phyloP scores from a whole-genome alignment of 2,113 vertebrate genomes.

The Mustelus asterias region DNA sequence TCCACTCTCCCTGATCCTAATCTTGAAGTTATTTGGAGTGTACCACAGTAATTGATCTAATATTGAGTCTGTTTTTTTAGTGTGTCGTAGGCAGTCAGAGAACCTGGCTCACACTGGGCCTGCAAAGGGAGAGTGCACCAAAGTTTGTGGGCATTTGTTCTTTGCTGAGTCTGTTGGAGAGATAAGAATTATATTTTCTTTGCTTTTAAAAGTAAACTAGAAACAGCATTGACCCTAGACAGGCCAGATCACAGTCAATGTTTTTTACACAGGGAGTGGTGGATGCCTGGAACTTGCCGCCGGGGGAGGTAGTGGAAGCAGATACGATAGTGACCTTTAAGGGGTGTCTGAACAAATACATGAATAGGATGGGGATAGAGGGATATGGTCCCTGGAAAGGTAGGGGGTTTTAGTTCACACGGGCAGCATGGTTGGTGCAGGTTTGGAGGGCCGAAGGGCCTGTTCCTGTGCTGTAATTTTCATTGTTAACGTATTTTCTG shows the following conservation, averaged over 20 bases:
- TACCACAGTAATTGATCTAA: not conserved
- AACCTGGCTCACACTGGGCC: not conserved
- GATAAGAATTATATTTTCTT: slow-evolving; percentile 4
- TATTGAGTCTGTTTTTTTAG: not conserved
- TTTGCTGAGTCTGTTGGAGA: not conserved
- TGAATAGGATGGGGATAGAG: no score
- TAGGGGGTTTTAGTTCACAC: no score
- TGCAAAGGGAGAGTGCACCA: not conserved
- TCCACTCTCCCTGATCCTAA: not conserved
- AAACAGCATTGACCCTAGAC: not conserved
- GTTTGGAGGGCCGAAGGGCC: no score
- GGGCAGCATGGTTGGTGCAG: no score
- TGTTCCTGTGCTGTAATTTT: no score
- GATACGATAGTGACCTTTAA: no score
- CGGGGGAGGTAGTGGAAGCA: no score
- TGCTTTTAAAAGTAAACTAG: not conserved
- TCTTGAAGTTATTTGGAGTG: not conserved
- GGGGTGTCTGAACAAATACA: no score
- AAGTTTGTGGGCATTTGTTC: not conserved
- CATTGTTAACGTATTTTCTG: not conserved
- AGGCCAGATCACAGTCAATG: not conserved
- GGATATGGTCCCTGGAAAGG: no score
- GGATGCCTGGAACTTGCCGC: no score
- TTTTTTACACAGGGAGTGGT: no score
- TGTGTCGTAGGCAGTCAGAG: not conserved